Base-by-base conservation (phyloP, 2,888 invertebrate species). In the Tortricodes alternella region DNA sequence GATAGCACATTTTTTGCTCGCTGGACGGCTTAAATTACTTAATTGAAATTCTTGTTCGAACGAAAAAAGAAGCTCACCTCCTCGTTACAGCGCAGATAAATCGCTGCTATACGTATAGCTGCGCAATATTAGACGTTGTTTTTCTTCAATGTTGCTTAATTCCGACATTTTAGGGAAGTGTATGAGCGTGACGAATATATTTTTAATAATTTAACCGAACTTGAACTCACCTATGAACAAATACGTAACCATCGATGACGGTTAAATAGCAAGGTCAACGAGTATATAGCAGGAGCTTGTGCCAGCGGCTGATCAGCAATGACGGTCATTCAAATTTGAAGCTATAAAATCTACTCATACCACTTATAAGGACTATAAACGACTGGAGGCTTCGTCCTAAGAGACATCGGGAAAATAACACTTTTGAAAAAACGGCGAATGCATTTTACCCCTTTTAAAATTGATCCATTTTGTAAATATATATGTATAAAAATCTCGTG, bases 211-310 rank as follows among this genome's bases (percentile, higher is more conserved):
- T 66, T 53, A 61, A 62, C 64, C 59, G 62, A 63, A 69, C 63
- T 64, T 60, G 62, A 63, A 70, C 64, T 63, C 61, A 66, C 60
- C 68, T 66, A 66, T 62, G 67, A 62, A 50, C 64, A 69, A 72
- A 66, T 68, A 71, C 72, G 29, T 29, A 29, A 29, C 72, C 69
- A 74, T 72, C 71, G 73, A 71, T 72, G 77, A 76, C 74, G 74
- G 67, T 65, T 64, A 16, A 55, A 53, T 63, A 60, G 67, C 83
- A 83, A 88, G 87, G 88, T 71, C 80, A 68, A 60, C 61, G 62
- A 69, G 7, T 13, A 16, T 3, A 29, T 4, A 9, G 29, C 19
- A 37, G n/a, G 44, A 56, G 80, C 78, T 82, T 85, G 83, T 78
- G 81, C 83, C n/a, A n/a, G n/a, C n/a, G n/a, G n/a, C n/a, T n/a